Evolutionary conservation across 2,113 vertebrate genomes (phyloP), one percentile per base, ranked within the genome.

Genomic region (Hirundichthys speculiger): DNA sequence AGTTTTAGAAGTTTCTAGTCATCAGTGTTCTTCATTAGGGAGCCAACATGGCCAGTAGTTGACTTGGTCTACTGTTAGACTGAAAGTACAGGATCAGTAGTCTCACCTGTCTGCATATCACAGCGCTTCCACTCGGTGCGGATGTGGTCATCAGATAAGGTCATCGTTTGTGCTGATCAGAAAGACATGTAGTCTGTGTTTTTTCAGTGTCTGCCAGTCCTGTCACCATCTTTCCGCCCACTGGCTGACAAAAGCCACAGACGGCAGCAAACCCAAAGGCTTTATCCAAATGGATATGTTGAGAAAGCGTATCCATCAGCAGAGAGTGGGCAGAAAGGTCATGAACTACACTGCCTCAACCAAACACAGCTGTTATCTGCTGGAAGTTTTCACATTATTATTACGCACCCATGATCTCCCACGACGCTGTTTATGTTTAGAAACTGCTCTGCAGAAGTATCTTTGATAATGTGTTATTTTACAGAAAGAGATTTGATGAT

Each of bases 121-220:
- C 52, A 50, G 22, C 47, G 45, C 49, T n/a, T 20, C 16, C 55
- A 38, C 60, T 80, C 50, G 41, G 65, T 80, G 57, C 53, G 12
- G 57, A 76, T 69, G 54, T 62, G 63, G 60, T 77, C 64, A 51
- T 73, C 55, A 13, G 57, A 76, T 72, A 54, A 62, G 63, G 60
- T 77, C 68, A 51, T 73, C 55, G 38, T 74, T 87, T 75, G 52
- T 76, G 80, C 83, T 86, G 77, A 82, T 83, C 81, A 38, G 73
- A 58, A 69, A 78, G 79, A 79, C 79, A 84, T 75, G 64, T 48
- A 64, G 81, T 78, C 86, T 89, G 82, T 87, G 88, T 87, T 88
- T 87, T 90, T 84, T 75, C 78, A 62, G 34, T 65, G 60, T 84
- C 82, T 82, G 84, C 75, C 80, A 64, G 60, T 72, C 19, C 66